Base-by-base conservation (phyloP, 1,140 invertebrate species). In the Phymastichus coffea region DNA sequence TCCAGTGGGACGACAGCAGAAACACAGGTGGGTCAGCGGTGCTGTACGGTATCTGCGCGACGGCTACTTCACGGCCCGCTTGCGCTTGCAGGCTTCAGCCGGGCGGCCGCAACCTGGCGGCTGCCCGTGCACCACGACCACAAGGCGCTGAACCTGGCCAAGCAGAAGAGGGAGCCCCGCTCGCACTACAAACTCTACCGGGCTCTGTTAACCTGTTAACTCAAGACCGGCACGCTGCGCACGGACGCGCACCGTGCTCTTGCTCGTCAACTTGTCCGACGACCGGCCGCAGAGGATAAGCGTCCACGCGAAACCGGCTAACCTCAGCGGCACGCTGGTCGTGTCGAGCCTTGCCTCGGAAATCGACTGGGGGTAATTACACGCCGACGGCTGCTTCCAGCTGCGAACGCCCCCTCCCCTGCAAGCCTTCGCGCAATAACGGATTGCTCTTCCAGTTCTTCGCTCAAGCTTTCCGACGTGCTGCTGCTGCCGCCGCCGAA, bases 1-100 rank as follows among this genome's bases (percentile, higher is more conserved):
- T 89, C 76, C 88, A 88, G 40, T 93, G 90, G 90, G 82, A 87
- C 65, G 79, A 82, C 60, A 69, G 77, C 0, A 63, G 60, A 1
- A 83, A 84, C 46, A 86, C 85, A 17, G 88, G 84, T 40, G 37
- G 37, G 6, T 40, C 0, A 40, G 80, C 62, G 77, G n/a, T n/a
- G n/a, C n/a, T 40, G 15, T 40, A 76, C 9, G 65, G 66, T 9
- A 53, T 30, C 1, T 17, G 51, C 62, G 66, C 3, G 64, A 53
- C 0, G 64, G 64, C 66, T 69, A n/a, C 75, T 77, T 1, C 72
- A 74, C 25, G 71, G 71, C 37, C 78, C 81, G 82, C 26, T 77
- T 28, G 78, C 72, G 9, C 70, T 77, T 57, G 78, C 79, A 46
- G 84, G 74, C 26, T 83, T 83, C 52, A 72, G 72, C n/a, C 74